These are phyloP conservation scores for Amblyopsis hoosieri DNA, from an alignment of 2,797 vertebrate genomes.

Conservation along the genomic window DNA sequence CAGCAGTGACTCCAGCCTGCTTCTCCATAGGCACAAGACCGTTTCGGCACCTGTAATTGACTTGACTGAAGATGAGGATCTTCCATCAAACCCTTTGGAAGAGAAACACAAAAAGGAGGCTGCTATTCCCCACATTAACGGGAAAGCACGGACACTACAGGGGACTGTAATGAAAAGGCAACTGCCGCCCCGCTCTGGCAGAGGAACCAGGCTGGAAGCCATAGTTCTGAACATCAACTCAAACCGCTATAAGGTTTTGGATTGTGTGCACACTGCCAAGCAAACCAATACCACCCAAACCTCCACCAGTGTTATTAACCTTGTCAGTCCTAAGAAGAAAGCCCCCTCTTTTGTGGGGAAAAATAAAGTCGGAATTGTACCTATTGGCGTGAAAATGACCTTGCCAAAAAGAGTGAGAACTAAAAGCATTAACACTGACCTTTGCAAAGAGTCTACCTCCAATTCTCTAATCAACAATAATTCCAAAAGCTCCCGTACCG, in stretches of 20 bases:
- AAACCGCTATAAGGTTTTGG: slow-evolving; percentile 65
- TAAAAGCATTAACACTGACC: slow-evolving; percentile 43
- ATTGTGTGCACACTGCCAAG: slow-evolving; percentile 51
- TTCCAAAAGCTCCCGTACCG: slow-evolving; percentile 40
- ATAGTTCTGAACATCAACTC: slow-evolving; percentile 81
- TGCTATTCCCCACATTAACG: slow-evolving; percentile 56
- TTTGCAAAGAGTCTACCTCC: slow-evolving; percentile 73
- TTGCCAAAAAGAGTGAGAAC: slow-evolving; percentile 35
- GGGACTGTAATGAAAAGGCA: slow-evolving; percentile 60
- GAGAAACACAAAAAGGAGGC: slow-evolving; percentile 25
- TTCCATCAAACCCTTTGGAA: slow-evolving; percentile 30
- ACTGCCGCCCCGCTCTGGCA: slow-evolving; percentile 68
- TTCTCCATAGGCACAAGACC: slow-evolving; percentile 15
- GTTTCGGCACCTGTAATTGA: slow-evolving; percentile 43
- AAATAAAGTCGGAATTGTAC: slow-evolving; percentile 23
- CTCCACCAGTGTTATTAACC: slow-evolving; percentile 7
- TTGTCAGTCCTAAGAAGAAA: slow-evolving; percentile 12
- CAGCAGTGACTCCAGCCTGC: slow-evolving; percentile 28
- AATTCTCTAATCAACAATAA: slow-evolving; percentile 48
- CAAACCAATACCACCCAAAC: slow-evolving; percentile 43
- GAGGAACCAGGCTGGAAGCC: slow-evolving; percentile 74
- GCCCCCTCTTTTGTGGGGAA: not conserved
- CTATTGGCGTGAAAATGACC: slow-evolving; percentile 21
- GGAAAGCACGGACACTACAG: slow-evolving; percentile 44
- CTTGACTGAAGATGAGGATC: slow-evolving; percentile 45